These are phyloP conservation scores for Seladonia tumulorum DNA, from an alignment of 2,888 invertebrate genomes.

Conservation along the genomic window DNA sequence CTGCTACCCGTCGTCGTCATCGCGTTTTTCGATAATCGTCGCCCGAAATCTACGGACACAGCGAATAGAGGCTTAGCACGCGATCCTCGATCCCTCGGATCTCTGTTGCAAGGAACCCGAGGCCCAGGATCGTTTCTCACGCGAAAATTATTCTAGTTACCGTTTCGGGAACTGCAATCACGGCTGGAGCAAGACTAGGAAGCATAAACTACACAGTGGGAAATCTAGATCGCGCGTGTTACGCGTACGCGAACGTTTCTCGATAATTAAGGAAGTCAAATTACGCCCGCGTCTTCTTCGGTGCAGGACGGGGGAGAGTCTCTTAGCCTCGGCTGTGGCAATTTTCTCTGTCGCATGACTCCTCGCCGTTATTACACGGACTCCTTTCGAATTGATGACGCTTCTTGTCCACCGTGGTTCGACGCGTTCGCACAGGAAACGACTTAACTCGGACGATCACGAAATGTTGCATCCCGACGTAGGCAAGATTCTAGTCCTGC, in stretches of 20 bases:
- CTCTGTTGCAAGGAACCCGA: background rate
- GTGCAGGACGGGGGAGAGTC: background rate
- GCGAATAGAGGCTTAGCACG: background rate
- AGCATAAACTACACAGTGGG: background rate
- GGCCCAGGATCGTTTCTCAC: slow-evolving; percentile 7
- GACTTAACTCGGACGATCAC: slow-evolving; percentile 20
- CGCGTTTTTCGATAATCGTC: background rate
- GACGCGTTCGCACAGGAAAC: slow-evolving; percentile 8
- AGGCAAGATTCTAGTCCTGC: slow-evolving; percentile 31
- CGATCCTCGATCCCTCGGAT: background rate
- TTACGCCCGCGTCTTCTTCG: background rate
- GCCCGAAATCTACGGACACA: background rate
- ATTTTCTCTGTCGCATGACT: slow-evolving; percentile 46
- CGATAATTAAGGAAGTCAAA: slow-evolving; percentile 45
- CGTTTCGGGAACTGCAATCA: background rate
- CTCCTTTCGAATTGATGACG: slow-evolving; percentile 11
- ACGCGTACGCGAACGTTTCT: slow-evolving; percentile 20
- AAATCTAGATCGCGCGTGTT: slow-evolving; percentile 27
- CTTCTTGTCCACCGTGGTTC: background rate
- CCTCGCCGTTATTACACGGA: slow-evolving; percentile 28
- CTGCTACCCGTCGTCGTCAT: background rate
- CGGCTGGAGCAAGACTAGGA: slow-evolving; percentile 3
- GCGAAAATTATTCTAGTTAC: background rate
- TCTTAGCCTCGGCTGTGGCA: slow-evolving; percentile 4
- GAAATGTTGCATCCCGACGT: slow-evolving; percentile 9